Evolutionary conservation across 2,113 vertebrate species (phyloP).

Genomic region (Plotosus lineatus): DNA sequence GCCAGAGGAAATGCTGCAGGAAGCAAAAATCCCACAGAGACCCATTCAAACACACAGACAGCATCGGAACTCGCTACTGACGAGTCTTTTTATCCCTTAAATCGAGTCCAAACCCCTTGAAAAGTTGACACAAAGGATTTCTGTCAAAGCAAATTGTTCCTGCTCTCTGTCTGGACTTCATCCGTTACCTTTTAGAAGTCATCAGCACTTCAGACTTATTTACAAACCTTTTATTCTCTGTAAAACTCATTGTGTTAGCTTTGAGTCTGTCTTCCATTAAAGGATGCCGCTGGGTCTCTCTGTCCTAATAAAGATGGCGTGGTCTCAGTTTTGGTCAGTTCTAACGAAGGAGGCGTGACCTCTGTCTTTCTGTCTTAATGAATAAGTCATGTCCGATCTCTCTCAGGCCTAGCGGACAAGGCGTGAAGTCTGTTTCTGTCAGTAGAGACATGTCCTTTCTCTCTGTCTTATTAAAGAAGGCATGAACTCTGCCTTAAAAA

Average conservation of each 20-base stretch:
- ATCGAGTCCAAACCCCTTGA: conserved; percentile 34
- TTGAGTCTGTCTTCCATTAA: neutral
- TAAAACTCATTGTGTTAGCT: neutral
- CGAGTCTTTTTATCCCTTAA: conserved; percentile 43
- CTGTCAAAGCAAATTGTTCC: conserved; percentile 14
- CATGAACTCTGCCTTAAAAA: too few species aligned
- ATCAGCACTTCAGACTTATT: neutral
- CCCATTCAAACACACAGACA: neutral
- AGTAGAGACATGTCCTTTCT: too few species aligned
- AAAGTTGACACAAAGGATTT: conserved; percentile 36
- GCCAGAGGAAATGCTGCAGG: neutral
- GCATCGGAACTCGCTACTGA: neutral
- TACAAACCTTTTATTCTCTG: neutral
- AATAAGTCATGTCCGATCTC: neutral
- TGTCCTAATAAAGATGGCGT: neutral
- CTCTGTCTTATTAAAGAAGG: neutral
- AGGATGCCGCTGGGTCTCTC: neutral
- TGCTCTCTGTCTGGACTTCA: neutral
- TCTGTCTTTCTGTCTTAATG: neutral
- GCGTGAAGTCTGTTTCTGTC: too few species aligned
- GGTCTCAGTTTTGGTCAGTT: neutral
- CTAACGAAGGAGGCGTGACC: neutral
- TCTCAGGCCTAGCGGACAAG: too few species aligned
- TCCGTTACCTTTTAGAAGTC: neutral
- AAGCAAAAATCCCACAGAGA: neutral